Percentiles rank a stretch among this genome's conserved stretches.
Evolutionary conservation across 2,113 vertebrate species (phyloP).

Genomic region (Zapornia atra): DNA sequence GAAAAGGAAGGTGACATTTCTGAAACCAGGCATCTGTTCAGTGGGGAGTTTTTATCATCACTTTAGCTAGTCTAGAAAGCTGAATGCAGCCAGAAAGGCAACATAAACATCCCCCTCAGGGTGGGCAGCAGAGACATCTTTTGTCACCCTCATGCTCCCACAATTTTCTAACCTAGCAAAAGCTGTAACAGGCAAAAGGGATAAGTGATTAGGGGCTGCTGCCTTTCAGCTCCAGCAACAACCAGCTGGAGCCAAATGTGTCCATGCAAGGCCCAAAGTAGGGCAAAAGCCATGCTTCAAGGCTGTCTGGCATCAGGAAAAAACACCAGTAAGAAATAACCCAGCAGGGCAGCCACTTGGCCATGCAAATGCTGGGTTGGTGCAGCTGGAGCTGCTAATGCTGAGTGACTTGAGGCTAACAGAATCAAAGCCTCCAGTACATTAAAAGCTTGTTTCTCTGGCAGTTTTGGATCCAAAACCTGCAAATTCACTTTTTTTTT

Average conservation of each 20-base stretch:
- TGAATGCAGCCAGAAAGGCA: not conserved
- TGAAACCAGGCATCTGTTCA: not conserved
- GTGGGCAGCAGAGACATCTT: not conserved
- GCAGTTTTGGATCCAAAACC: not conserved
- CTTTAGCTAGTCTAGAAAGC: not conserved
- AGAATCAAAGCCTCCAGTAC: not conserved
- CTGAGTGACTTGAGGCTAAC: not conserved
- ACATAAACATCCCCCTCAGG: rapidly evolving
- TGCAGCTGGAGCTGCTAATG: not conserved
- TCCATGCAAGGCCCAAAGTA: not conserved
- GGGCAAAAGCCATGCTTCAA: not conserved
- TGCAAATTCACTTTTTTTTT: not conserved
- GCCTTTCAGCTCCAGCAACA: not conserved
- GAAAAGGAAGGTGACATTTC: not conserved
- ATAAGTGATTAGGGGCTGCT: not conserved
- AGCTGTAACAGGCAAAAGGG: not conserved
- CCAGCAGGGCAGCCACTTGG: not conserved
- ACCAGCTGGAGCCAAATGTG: not conserved
- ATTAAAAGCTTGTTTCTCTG: not conserved
- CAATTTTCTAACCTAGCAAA: not conserved
- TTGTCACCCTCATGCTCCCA: not conserved
- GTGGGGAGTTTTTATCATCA: not conserved
- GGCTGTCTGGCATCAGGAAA: not conserved
- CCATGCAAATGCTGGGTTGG: rapidly evolving
- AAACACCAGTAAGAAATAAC: not conserved